Evolutionary conservation across 2,113 vertebrate genomes (phyloP), one percentile per base, ranked within the genome.

Genomic region (Setophaga kirtlandii): DNA sequence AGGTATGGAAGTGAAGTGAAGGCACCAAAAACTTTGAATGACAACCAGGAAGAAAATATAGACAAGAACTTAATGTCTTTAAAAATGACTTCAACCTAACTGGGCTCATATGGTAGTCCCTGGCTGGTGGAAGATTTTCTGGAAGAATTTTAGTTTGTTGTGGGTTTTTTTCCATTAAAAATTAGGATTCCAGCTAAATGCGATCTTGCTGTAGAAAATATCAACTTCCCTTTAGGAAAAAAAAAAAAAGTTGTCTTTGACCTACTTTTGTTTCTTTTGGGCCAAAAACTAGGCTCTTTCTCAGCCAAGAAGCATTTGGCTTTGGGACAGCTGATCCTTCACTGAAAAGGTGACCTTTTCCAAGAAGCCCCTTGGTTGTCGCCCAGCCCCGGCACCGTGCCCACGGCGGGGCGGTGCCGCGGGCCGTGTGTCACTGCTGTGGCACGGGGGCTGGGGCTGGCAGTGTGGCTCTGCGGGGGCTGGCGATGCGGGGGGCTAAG

Each of bases 1-100:
- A 93, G 96, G 88, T 94, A 95, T 97, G 96, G 96, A 97, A 97
- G 96, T 96, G 96, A 96, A 96, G 95, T 94, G 93, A 96, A 96
- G 96, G 96, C 93, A 96, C 96, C 96, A 95, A 93, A 96, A 88
- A 94, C 96, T 96, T 96, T 94, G 93, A 93, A 96, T 96, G 96
- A 96, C 93, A 93, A 95, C 59, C 95, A 97, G 94, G 96, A 96
- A 95, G 96, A 96, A 97, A 97, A 94, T 95, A 94, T 96, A 96
- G 96, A 95, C 94, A 96, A 96, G 88, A 94, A 95, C 60, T 94
- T 81, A 96, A 95, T 91, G 88, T 96, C 90, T 92, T 96, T 83
- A 95, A 95, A 96, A 96, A 96, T 95, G 82, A 95, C 92, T 97
- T 97, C 85, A 90, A 83, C 88, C 94, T 97, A 92, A 92, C 93